Evolutionary conservation across 92 coral and sea anemone genomes (phyloP).

Genomic region (Parazoanthus atlanticus): DNA sequence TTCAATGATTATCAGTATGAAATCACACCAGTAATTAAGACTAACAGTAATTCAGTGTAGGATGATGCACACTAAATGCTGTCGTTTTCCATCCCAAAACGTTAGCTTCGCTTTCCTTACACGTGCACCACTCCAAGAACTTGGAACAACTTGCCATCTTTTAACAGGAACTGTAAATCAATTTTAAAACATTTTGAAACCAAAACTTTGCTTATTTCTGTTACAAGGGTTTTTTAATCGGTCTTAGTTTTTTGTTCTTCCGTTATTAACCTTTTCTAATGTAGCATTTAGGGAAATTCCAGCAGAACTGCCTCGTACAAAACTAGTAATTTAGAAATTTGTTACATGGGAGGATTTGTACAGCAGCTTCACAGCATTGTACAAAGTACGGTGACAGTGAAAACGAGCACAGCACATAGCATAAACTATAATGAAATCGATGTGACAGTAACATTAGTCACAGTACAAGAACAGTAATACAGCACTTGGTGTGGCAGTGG

Average conservation of each 20-base stretch:
- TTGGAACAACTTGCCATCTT: background rate
- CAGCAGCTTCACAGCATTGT: no score
- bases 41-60: background rate
- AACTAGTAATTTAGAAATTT: no score
- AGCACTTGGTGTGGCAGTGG: no score
- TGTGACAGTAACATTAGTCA: no score
- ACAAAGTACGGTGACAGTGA: no score
- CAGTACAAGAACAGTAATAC: no score
- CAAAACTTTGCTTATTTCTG: background rate
- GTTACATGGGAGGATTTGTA: no score
- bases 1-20: background rate
- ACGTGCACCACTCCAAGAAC: background rate
- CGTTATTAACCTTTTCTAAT: no score
- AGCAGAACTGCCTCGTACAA: no score
- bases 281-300: no score
- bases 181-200: background rate
- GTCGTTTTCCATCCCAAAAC: background rate
- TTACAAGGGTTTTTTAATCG: background rate
- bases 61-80: background rate
- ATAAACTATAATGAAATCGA: no score
- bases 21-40: background rate
- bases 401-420: no score
- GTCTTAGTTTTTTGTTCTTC: background rate
- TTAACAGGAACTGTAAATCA: conserved; percentile 3
- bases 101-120: background rate